Percentiles rank a stretch among this genome's conserved stretches.
Conservation (phyloP, 2,113 vertebrate species). For the Bubo blakistoni region DNA sequence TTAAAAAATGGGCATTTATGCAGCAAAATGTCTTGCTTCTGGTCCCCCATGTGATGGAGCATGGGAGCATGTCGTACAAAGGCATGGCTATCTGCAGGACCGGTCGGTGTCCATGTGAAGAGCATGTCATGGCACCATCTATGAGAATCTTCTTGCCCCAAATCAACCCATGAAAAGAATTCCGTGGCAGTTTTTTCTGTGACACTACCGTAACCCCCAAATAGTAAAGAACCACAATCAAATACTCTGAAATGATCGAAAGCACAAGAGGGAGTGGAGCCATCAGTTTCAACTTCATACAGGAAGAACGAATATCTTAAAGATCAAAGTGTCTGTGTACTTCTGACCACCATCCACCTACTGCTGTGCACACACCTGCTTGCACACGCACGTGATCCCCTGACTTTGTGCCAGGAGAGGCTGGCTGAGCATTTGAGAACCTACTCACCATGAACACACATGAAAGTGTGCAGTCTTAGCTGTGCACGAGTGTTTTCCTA, state of each 20-base stretch:
- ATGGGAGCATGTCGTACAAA: not conserved
- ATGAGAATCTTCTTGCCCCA: not conserved
- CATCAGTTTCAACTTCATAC: not conserved
- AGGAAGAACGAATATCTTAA: not conserved
- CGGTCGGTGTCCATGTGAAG: accelerated
- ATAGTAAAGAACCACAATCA: not conserved
- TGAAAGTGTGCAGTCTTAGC: not conserved
- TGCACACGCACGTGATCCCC: accelerated
- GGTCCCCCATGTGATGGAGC: not conserved
- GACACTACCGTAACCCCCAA: not conserved
- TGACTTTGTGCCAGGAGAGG: not conserved
- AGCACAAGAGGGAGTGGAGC: not conserved
- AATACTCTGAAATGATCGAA: not conserved
- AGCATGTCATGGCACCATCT: not conserved
- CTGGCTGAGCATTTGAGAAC: not conserved
- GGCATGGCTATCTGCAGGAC: not conserved
- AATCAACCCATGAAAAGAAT: not conserved
- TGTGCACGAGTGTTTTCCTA: accelerated
- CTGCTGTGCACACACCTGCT: not conserved
- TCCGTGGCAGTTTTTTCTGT: not conserved
- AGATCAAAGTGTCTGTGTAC: not conserved
- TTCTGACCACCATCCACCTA: not conserved
- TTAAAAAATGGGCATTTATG: not conserved
- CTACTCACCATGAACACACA: accelerated
- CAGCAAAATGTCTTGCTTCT: not conserved